These are phyloP conservation scores for Myripristis jacobus DNA, from an alignment of 2,797 vertebrate genomes.

Conservation along the genomic window DNA sequence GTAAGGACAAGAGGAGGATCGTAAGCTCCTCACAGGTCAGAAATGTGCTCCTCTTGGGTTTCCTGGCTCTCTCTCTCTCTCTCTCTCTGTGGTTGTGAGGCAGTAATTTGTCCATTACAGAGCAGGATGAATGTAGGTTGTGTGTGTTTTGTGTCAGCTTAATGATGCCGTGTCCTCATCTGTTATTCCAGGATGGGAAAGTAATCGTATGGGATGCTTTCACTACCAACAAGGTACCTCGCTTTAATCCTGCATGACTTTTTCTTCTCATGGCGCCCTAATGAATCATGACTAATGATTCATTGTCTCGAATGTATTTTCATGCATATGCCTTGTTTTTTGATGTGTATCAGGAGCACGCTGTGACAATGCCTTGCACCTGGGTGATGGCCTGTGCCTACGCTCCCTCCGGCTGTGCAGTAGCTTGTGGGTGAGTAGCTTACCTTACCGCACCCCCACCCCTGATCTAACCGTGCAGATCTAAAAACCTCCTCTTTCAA, in stretches of 20 bases:
- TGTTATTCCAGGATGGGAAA: conserved; percentile 92
- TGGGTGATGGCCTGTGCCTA: conserved; percentile 99
- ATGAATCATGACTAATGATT: conserved; percentile 43
- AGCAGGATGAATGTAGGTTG: background rate
- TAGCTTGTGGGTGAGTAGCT: conserved; percentile 95
- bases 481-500: no score
- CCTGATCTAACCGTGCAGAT: no score
- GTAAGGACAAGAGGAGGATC: conserved; percentile 96
- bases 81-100: no score
- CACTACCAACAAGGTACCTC: conserved; percentile 96
- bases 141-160: background rate
- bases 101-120: background rate
- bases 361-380: conserved; percentile 98
- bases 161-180: conserved; percentile 21
- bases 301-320: conserved; percentile 4
- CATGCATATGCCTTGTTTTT: conserved; percentile 50
- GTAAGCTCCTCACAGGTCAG: conserved; percentile 99
- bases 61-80: background rate
- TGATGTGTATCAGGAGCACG: conserved; percentile 89
- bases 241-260: conserved; percentile 1
- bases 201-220: conserved; percentile 99
- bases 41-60: background rate
- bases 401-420: conserved; percentile 96
- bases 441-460: background rate
- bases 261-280: conserved; percentile 30